Percentiles rank a stretch among this genome's conserved stretches.
phyloP scores from a whole-genome alignment of 2,888 invertebrate genomes.

The Polyommatus icarus region DNA sequence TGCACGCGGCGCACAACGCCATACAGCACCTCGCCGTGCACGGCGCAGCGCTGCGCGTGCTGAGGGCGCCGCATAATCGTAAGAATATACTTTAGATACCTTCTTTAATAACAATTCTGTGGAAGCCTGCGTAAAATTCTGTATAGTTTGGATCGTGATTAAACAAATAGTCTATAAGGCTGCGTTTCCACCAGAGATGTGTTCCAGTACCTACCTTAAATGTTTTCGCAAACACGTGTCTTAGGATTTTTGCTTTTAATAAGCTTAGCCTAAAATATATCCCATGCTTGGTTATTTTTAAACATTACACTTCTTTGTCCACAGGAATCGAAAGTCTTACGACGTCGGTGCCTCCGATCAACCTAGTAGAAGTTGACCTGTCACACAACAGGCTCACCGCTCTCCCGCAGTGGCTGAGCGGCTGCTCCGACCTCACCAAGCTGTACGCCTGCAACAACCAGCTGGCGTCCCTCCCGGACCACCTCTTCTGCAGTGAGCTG shows the following conservation, averaged over 20 bases:
- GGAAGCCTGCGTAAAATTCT: too few relatives aligned
- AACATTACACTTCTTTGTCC: conserved; percentile 51
- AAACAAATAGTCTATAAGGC: too few relatives aligned
- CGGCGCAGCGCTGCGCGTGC: conserved; percentile 86
- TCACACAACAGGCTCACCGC: conserved; percentile 87
- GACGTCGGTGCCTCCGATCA: conserved; percentile 84
- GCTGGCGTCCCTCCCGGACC: conserved; percentile 85
- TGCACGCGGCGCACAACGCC: conserved; percentile 89
- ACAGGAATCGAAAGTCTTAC: conserved; percentile 86
- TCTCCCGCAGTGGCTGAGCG: conserved; percentile 88
- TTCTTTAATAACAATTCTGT: too few relatives aligned
- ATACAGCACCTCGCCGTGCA: conserved; percentile 89
- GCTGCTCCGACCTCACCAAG: conserved; percentile 85
- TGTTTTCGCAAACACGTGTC: too few relatives aligned
- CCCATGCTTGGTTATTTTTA: too few relatives aligned
- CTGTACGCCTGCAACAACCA: conserved; percentile 88
- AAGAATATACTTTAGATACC: too few relatives aligned
- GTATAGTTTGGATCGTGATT: too few relatives aligned
- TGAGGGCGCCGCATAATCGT: conserved; percentile 92
- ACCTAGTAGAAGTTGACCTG: conserved; percentile 88
- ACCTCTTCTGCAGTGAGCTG: conserved; percentile 87
- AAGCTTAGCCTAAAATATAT: background rate
- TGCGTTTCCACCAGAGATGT: too few relatives aligned
- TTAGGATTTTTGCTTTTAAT: too few relatives aligned
- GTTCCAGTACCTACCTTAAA: too few relatives aligned